These are phyloP conservation scores for Silurus aristotelis DNA, from an alignment of 2,797 vertebrate species.

Conservation along the genomic window DNA sequence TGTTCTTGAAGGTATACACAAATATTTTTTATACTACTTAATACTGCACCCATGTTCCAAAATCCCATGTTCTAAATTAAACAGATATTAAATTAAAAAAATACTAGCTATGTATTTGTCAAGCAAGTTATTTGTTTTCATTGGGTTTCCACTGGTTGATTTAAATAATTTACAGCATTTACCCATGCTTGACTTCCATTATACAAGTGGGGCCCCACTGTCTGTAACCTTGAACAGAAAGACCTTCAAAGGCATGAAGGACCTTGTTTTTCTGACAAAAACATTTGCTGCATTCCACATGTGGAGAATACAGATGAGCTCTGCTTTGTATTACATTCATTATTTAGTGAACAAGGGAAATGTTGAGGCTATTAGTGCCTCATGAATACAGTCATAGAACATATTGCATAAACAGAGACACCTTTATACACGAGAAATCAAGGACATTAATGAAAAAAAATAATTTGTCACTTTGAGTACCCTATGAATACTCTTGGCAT, in stretches of 20 bases:
- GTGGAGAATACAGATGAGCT: slow-evolving; percentile 33
- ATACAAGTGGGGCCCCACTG: slow-evolving; percentile 31
- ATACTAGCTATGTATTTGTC: neutral
- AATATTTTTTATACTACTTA: neutral
- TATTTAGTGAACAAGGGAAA: slow-evolving; percentile 25
- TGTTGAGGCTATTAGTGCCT: slow-evolving; percentile 29
- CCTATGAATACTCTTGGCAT: neutral
- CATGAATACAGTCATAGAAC: slow-evolving; percentile 26
- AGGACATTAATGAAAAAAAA: neutral
- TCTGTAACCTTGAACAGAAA: slow-evolving; percentile 37
- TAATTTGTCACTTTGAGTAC: neutral
- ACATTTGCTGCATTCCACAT: slow-evolving; percentile 38
- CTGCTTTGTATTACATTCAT: slow-evolving; percentile 29
- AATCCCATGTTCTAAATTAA: neutral
- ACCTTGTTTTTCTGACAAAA: slow-evolving; percentile 24
- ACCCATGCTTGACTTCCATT: neutral
- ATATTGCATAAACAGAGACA: slow-evolving; percentile 42
- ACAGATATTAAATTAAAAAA: neutral
- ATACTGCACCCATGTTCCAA: neutral
- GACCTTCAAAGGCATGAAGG: slow-evolving; percentile 10
- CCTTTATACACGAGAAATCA: slow-evolving; percentile 33
- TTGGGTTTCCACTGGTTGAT: slow-evolving; percentile 13
- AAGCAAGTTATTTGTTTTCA: neutral
- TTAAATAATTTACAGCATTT: slow-evolving; percentile 23
- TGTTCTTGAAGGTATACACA: neutral